Evolutionary conservation across 2,797 vertebrate genomes (phyloP), one percentile per base, ranked within the genome.

Genomic region (Molothrus aeneus): DNA sequence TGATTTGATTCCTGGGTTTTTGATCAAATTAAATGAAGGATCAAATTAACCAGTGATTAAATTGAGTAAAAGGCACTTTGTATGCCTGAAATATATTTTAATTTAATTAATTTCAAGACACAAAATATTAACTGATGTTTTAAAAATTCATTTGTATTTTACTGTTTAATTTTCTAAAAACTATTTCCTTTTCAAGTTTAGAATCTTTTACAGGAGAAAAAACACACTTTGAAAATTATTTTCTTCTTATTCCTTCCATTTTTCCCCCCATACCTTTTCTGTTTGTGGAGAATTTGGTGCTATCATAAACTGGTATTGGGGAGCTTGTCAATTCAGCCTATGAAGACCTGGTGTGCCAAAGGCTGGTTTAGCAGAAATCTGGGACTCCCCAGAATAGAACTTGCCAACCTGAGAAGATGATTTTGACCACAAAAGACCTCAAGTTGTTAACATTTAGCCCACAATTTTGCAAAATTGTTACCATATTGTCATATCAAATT

Each of bases 21-120:
- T 96, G 90, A 97, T 97, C 96, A 96, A 96, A 97, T 97, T 96
- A 97, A 97, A 96, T 95, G 92, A 86, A 89, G 75, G 84, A 96
- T 96, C 92, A 94, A 97, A 96, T 97, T 95, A 95, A 86, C 82
- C 92, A 94, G 80, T 97, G 92, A 96, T 96, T 93, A 96, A 92
- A 96, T 75, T 95, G 88, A 96, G 88, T 96, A 97, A 96, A 96
- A 96, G 77, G 43, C 86, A 96, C 84, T 88, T 91, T 90, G 81
- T 95, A 93, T 86, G 80, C 69, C 78, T 93, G 94, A 96, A 96
- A 96, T 95, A 90, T 86, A 92, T 93, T 97, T 96, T 92, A 95
- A 93, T 92, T 94, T 96, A 94, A 96, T 97, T 94, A 94, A 96
- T 95, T 95, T 88, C 26, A 81, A 90, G 84, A 74, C 68, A 91